A percentile compares a stretch with the other conserved stretches of the same genome.
phyloP scores from a whole-genome alignment of 2,113 vertebrate genomes.

The Corythoichthys intestinalis region DNA sequence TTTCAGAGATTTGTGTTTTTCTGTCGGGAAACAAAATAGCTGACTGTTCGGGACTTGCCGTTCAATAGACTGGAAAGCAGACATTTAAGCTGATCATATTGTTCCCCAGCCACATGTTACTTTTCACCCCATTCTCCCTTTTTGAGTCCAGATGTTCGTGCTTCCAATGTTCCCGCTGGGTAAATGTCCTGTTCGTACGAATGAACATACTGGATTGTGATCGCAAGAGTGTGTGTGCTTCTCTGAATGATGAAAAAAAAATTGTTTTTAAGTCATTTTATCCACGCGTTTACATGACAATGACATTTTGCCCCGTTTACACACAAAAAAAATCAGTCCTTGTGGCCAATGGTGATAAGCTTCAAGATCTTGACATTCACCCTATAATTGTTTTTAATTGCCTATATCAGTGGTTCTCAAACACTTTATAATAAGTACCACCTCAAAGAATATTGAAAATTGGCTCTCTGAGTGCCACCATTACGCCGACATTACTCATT shows the following conservation, averaged over 20 bases:
- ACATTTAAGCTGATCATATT: constrained; percentile 42
- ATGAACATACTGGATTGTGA: constrained; percentile 21
- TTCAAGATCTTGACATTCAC: background rate
- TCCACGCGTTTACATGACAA: background rate
- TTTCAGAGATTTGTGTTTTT: constrained; percentile 30
- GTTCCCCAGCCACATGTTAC: constrained; percentile 54
- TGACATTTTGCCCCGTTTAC: background rate
- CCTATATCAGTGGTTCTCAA: too few relatives aligned
- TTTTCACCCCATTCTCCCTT: constrained; percentile 54
- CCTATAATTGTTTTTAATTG: background rate
- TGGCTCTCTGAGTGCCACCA: too few relatives aligned
- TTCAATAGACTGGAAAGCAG: background rate
- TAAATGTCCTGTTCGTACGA: constrained; percentile 56
- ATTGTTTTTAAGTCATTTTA: constrained; percentile 19
- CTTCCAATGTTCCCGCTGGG: constrained; percentile 47
- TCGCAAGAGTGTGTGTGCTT: constrained; percentile 20
- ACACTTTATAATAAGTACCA: too few relatives aligned
- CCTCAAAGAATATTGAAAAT: too few relatives aligned
- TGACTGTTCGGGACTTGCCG: constrained; percentile 14
- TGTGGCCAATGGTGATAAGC: background rate
- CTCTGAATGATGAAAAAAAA: constrained; percentile 24
- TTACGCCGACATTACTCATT: too few relatives aligned
- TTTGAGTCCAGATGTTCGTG: constrained; percentile 72
- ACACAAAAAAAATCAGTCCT: background rate
- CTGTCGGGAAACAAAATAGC: constrained; percentile 9